A percentile compares a stretch with the other conserved stretches of the same genome.
Evolutionary conservation across 2,797 vertebrate genomes (phyloP).

Genomic region (Basileuterus tristriatus): DNA sequence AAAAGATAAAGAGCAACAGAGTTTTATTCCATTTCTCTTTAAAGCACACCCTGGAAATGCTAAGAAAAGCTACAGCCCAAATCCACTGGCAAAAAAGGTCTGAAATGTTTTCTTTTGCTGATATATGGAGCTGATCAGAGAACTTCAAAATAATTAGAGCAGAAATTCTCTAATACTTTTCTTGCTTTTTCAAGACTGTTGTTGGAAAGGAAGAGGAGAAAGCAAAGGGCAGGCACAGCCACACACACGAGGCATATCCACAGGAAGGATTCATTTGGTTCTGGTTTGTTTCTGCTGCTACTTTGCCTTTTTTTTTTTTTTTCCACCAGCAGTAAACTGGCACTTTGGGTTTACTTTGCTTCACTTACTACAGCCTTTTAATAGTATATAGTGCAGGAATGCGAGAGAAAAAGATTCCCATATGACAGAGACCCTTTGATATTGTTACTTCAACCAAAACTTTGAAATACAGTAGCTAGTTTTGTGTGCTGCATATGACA

Average conservation of each 20-base stretch:
- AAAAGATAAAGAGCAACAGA: background rate
- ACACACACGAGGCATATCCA: background rate
- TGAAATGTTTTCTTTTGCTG: background rate
- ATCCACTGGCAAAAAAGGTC: background rate
- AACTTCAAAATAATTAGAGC: background rate
- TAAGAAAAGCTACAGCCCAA: background rate
- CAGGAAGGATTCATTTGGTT: slow-evolving; percentile 32
- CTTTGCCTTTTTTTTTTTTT: background rate
- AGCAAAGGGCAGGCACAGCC: background rate
- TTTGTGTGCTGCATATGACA: slow-evolving; percentile 26
- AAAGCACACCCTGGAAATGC: background rate
- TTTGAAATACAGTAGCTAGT: slow-evolving; percentile 52
- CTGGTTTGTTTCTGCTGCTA: slow-evolving; percentile 5
- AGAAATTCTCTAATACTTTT: background rate
- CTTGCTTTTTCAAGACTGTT: background rate
- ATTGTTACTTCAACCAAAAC: slow-evolving; percentile 51
- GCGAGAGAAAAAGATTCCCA: slow-evolving; percentile 17
- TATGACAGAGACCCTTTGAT: slow-evolving; percentile 54
- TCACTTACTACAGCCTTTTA: slow-evolving; percentile 38
- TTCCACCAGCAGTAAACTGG: background rate
- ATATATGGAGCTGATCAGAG: background rate
- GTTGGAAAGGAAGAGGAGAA: background rate
- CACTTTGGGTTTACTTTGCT: slow-evolving; percentile 7
- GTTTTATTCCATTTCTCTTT: background rate
- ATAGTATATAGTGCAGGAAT: slow-evolving; percentile 10